phyloP scores from a whole-genome alignment of 1,140 invertebrate genomes.

The Drosophila elegans region DNA sequence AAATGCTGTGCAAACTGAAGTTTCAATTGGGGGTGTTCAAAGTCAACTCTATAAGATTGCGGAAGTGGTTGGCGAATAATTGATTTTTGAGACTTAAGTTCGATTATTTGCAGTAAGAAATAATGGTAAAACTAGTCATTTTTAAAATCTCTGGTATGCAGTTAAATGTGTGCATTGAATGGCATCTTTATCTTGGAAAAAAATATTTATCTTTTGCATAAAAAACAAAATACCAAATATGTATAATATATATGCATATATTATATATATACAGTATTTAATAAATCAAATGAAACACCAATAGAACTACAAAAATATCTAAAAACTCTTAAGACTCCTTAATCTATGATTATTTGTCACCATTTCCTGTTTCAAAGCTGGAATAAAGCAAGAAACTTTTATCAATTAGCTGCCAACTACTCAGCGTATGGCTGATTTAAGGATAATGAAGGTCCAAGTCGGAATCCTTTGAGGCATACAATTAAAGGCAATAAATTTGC shows the following conservation, averaged over 20 bases:
- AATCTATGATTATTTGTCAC: neutral
- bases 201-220: too few species aligned
- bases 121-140: neutral
- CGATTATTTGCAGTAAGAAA: neutral
- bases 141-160: too few species aligned
- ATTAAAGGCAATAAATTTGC: constrained; percentile 79
- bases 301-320: neutral
- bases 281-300: neutral
- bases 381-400: constrained; percentile 33
- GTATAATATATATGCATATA: too few species aligned
- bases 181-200: too few species aligned
- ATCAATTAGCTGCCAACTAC: constrained; percentile 47
- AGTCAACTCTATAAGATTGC: neutral
- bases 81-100: neutral
- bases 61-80: neutral
- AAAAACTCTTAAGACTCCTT: neutral
- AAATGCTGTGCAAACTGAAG: neutral
- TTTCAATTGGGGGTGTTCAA: neutral
- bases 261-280: too few species aligned
- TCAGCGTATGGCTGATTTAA: constrained; percentile 10
- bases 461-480: constrained; percentile 30
- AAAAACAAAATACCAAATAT: too few species aligned
- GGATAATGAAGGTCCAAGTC: neutral
- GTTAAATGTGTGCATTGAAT: too few species aligned
- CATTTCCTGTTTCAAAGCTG: neutral